Conservation (phyloP, 2,113 vertebrate species). For the Cyanistes caeruleus region DNA sequence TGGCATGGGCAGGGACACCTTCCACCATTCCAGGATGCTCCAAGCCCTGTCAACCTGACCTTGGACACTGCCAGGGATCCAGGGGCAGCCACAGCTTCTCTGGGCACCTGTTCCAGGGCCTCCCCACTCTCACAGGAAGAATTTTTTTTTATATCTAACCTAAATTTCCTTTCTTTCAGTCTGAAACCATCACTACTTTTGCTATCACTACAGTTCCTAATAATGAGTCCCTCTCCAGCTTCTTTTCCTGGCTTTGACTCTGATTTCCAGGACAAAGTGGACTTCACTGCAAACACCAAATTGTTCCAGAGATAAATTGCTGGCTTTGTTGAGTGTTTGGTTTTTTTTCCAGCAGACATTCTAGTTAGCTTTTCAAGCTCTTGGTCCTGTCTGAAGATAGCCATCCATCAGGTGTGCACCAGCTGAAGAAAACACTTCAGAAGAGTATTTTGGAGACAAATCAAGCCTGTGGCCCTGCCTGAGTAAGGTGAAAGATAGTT, state of each 20-base stretch:
- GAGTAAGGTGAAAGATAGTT: background rate
- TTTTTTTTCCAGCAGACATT: background rate
- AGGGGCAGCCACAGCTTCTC: background rate
- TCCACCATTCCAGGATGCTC: background rate
- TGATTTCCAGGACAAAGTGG: background rate
- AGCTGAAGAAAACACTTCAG: background rate
- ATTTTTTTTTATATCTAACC: background rate
- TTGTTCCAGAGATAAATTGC: background rate
- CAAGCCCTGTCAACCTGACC: fast-evolving
- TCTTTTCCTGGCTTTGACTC: background rate
- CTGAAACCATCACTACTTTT: background rate
- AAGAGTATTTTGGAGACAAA: background rate
- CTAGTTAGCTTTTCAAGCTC: background rate
- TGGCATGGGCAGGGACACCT: background rate
- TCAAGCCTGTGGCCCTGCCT: background rate
- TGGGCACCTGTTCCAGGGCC: background rate
- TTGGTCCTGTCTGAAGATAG: background rate
- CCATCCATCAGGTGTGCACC: background rate
- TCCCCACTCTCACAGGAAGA: fast-evolving
- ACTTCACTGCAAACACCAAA: background rate
- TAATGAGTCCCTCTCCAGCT: background rate
- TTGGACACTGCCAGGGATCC: background rate
- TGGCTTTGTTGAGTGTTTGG: background rate
- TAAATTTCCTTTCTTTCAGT: background rate
- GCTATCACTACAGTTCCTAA: background rate